Conservation (phyloP, 92 coral and sea anemone species). For the Palythoa grandiflora region DNA sequence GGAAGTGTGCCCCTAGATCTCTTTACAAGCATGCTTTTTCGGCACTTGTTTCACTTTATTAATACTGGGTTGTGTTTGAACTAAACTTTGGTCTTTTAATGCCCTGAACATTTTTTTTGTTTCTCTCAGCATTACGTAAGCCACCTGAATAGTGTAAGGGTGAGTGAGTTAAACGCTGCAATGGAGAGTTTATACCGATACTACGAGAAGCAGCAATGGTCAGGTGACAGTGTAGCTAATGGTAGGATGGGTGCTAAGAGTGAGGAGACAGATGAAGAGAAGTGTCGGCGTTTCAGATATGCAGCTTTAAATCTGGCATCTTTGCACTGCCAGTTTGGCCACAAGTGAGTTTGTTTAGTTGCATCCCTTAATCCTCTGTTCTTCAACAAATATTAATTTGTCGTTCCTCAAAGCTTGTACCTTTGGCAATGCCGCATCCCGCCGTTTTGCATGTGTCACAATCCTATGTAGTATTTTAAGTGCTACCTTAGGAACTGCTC, state of each 20-base stretch:
- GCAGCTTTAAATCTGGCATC: slow-evolving; percentile 95
- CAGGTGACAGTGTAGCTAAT: slow-evolving; percentile 51
- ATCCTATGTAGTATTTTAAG: too few relatives aligned
- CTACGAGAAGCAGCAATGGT: slow-evolving; percentile 96
- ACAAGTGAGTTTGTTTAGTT: slow-evolving; percentile 65
- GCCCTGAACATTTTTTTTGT: too few relatives aligned
- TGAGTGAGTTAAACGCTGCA: slow-evolving; percentile 84
- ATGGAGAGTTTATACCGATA: slow-evolving; percentile 95
- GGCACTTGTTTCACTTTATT: too few relatives aligned
- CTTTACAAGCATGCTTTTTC: too few relatives aligned
- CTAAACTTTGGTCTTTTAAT: not conserved
- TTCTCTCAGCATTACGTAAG: slow-evolving; percentile 85
- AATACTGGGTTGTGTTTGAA: too few relatives aligned
- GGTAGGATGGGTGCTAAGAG: slow-evolving; percentile 60
- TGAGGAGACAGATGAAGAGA: slow-evolving; percentile 82
- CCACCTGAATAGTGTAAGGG: slow-evolving; percentile 89
- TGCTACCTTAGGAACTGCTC: too few relatives aligned
- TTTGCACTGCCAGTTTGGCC: slow-evolving; percentile 91
- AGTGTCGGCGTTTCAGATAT: slow-evolving; percentile 92
- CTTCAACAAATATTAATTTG: too few relatives aligned
- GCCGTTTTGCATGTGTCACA: too few relatives aligned
- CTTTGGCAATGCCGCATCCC: too few relatives aligned
- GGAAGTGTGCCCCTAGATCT: too few relatives aligned
- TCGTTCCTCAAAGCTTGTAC: too few relatives aligned
- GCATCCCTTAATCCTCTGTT: too few relatives aligned